phyloP scores from a whole-genome alignment of 1,140 invertebrate genomes.

The Apis florea region DNA sequence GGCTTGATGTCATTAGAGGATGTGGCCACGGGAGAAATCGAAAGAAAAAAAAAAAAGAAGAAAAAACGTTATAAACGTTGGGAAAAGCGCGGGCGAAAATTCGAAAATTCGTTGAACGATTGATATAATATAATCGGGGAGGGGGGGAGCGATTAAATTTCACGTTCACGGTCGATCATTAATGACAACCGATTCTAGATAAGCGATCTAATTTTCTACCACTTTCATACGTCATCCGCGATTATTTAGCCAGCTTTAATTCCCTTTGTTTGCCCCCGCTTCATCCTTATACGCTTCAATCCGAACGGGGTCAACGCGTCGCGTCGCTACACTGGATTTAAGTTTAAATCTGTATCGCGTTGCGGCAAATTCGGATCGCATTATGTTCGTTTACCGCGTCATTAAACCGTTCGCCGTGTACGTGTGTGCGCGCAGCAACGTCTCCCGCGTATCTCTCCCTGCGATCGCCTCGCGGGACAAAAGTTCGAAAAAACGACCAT shows the following conservation, averaged over 20 bases:
- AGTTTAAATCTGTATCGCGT: slow-evolving; percentile 39
- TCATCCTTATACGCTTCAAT: slow-evolving; percentile 23
- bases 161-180: slow-evolving; percentile 14
- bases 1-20: slow-evolving; percentile 15
- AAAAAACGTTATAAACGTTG: neutral
- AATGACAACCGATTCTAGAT: slow-evolving; percentile 16
- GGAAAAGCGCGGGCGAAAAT: neutral
- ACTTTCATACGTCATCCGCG: slow-evolving; percentile 37
- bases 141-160: slow-evolving; percentile 6
- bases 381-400: slow-evolving; percentile 7
- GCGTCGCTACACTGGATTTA: slow-evolving; percentile 25
- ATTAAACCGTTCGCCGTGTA: neutral
- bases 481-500: too few relatives aligned
- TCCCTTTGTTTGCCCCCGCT: slow-evolving; percentile 34
- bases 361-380: slow-evolving; percentile 25
- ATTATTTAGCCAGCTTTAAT: slow-evolving; percentile 12
- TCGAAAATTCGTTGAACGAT: slow-evolving; percentile 6
- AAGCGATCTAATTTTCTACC: slow-evolving; percentile 37
- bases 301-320: slow-evolving; percentile 33
- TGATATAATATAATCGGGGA: neutral
- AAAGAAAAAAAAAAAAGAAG: neutral
- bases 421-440: too few relatives aligned
- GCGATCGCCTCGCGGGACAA: too few relatives aligned
- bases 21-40: neutral
- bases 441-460: too few relatives aligned